Evolutionary conservation across 2,113 vertebrate species (phyloP).

Genomic region (Cyphomyrus discorhynchus): DNA sequence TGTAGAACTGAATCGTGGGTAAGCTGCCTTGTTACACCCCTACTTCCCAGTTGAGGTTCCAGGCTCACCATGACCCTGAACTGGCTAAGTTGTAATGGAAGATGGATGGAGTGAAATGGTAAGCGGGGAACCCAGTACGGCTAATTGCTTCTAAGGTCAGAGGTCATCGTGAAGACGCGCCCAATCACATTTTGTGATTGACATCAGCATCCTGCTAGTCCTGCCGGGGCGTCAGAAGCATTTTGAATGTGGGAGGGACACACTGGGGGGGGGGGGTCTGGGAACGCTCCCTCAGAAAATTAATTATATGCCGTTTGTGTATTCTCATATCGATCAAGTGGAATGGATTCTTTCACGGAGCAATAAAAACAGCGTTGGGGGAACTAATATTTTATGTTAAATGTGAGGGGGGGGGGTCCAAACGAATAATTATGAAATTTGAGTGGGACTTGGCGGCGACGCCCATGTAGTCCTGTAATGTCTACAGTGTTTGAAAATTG

Average conservation of each 20-base stretch:
- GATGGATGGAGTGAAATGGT: background rate
- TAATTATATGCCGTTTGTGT: too few species aligned
- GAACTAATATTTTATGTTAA: too few species aligned
- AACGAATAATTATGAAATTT: too few species aligned
- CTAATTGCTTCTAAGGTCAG: constrained; percentile 38
- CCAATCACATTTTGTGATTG: constrained; percentile 33
- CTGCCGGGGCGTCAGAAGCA: too few species aligned
- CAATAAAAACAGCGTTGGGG: too few species aligned
- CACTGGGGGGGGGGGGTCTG: too few species aligned
- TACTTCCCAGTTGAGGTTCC: background rate
- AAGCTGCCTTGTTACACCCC: background rate
- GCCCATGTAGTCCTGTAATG: background rate
- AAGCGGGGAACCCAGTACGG: background rate
- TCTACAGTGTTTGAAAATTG: background rate
- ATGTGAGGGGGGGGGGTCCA: too few species aligned
- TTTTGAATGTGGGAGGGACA: too few species aligned
- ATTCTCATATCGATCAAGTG: too few species aligned
- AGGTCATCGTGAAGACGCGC: constrained; percentile 42
- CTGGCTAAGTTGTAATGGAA: background rate
- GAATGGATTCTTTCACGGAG: too few species aligned
- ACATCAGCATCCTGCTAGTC: constrained; percentile 43
- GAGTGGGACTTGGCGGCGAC: too few species aligned
- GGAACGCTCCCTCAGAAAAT: too few species aligned
- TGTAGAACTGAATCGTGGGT: background rate
- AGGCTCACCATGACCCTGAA: constrained; percentile 10